Conservation (phyloP, 2,113 vertebrate genomes). For the Coryphaenoides rupestris region DNA sequence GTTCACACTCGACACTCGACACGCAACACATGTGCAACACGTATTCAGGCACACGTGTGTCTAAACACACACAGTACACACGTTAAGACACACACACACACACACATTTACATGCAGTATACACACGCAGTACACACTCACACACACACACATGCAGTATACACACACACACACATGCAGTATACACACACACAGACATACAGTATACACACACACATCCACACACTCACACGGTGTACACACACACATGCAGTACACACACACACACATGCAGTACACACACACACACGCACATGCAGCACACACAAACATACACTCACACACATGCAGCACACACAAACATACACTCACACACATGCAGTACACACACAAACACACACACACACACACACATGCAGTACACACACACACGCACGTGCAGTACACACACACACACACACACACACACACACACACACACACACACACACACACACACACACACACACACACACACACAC, state of each 20-base stretch:
- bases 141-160: not conserved
- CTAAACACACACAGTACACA: not conserved
- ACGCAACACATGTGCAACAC: constrained; percentile 1
- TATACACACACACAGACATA: not conserved
- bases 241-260: not conserved
- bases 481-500: not conserved
- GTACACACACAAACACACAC: not conserved
- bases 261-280: not conserved
- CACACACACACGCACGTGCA: constrained; percentile 2
- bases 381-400: too few relatives aligned
- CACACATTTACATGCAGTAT: too few relatives aligned
- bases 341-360: not conserved
- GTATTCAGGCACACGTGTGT: not conserved
- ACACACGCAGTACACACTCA: too few relatives aligned
- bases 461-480: not conserved
- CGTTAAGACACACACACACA: not conserved
- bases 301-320: not conserved
- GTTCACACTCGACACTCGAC: constrained; percentile 25
- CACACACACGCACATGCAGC: not conserved
- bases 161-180: constrained; percentile 14
- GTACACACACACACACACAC: not conserved
- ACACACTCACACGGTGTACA: constrained; percentile 19
- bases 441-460: constrained; percentile 3
- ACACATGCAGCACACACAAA: not conserved
- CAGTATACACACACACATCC: not conserved